Base-by-base conservation (phyloP, 2,888 invertebrate species). In the Strigamia transsilvanica region DNA sequence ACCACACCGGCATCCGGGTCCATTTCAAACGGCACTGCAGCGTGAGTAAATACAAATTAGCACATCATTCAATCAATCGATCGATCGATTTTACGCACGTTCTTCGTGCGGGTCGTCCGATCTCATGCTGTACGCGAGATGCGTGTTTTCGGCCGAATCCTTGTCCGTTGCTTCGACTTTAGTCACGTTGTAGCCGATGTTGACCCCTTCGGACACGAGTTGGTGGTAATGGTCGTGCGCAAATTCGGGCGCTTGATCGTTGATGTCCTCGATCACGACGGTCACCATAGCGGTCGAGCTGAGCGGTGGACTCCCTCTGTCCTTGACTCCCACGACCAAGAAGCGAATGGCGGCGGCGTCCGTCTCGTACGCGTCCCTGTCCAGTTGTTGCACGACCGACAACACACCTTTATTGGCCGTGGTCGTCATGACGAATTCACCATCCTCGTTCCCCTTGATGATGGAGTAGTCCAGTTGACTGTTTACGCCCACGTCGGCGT, bases 1-100 rank as follows among this genome's bases (percentile, higher is more conserved):
- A 96, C 94, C 0, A 94, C 94, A 5, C 96, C 96, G 0, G 94
- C 94, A 83, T 92, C 90, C 87, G 96, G 95, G 89, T 96, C 96
- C 32, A 96, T 94, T 4, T 94, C 95, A 88, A 96, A 96, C 5
- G 96, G 96, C n/a, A 95, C 95, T 93, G 3, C 27, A 3, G 27
- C 27, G 3, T 27, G 27, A 27, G 27, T n/a, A 3, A 27, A n/a
- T n/a, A n/a, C n/a, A n/a, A 27, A 27, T 27, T 27, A 27, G 27
- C 27, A 27, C 1, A 27, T n/a, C 1, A 27, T 27, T 27, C 1
- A 27, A 27, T n/a, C 27, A 27, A 27, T 27, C 27, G 27, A 27
- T 27, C 27, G 27, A 27, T 27, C 3, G 27, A 27, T 27, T 27
- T n/a, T 27, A 27, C 27, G 27, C 21, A 80, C 80, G 13, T 51